Base-by-base conservation (phyloP, 2,888 invertebrate species). In the Pristionchus entomophagus region DNA sequence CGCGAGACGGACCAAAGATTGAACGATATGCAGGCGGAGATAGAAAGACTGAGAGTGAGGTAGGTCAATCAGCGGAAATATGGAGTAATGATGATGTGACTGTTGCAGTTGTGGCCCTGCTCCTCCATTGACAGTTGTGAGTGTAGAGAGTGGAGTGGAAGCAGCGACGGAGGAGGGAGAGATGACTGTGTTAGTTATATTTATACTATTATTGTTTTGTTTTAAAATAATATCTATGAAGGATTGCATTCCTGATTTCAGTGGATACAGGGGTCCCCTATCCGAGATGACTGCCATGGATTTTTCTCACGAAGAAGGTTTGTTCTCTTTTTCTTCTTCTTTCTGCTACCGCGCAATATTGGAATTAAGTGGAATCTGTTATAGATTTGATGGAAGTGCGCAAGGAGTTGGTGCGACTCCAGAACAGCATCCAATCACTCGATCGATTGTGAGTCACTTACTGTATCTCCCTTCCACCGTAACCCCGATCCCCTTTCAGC, bases 401-500 rank as follows among this genome's bases (percentile, higher is more conserved):
- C 2, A 73, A 26, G n/a, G 73, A 73, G 17, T 12, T 73, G 10
- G 73, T 41, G 26, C 38, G 41, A 73, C 73, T 73, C 22, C 73
- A 73, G 73, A 45, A 45, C n/a, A 73, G 41, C 41, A n/a, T 41
- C 45, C 73, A 41, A 19, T 45, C 41, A 26, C 73, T 73, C 73
- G 73, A 73, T 41, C 10, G 41, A 73, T 73, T 73, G 73, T 73
- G 26, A 73, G 65, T 19, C 65, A n/a, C n/a, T n/a, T 38, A 22
- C 38, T n/a, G 8, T 45, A 41, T 41, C 41, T 38, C n/a, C 5
- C 32, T 35, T 41, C 12, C n/a, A 1, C 0, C 26, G 26, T 41
- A 12, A 26, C 8, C 12, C 5, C 22, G 19, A 69, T 41, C 3
- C 73, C 41, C 26, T 73, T 73, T 4, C 73, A 73, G 73, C 41